Conservation (phyloP, 2,888 invertebrate genomes). For the Hipparchia semele region DNA sequence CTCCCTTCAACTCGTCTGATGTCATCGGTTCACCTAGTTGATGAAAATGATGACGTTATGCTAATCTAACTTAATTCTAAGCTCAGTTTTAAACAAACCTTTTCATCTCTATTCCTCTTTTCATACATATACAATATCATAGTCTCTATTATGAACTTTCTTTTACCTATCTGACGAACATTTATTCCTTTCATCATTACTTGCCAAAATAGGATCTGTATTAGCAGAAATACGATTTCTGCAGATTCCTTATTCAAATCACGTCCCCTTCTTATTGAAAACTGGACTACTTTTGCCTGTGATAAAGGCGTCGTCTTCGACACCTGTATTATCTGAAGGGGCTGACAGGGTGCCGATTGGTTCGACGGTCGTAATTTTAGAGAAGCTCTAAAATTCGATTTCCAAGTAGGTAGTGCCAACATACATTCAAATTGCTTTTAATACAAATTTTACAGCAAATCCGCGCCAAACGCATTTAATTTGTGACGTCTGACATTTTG, state of each 20-base stretch:
- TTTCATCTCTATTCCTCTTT: neutral
- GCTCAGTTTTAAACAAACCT: neutral
- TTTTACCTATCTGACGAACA: neutral
- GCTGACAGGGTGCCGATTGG: constrained; percentile 56
- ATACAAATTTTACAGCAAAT: too few relatives aligned
- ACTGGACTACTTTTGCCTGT: constrained; percentile 23
- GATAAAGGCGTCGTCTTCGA: constrained; percentile 25
- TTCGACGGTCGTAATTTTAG: constrained; percentile 64
- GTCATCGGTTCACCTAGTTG: too few relatives aligned
- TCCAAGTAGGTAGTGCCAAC: neutral
- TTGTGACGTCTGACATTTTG: too few relatives aligned
- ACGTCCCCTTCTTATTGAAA: constrained; percentile 28
- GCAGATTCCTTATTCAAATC: constrained; percentile 20
- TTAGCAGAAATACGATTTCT: constrained; percentile 11
- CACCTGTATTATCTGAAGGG: constrained; percentile 38
- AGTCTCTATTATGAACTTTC: too few relatives aligned
- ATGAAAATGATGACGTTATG: too few relatives aligned
- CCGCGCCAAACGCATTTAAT: too few relatives aligned
- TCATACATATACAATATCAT: too few relatives aligned
- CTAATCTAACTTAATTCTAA: neutral
- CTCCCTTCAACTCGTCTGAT: too few relatives aligned
- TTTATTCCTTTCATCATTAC: neutral
- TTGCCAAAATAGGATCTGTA: constrained; percentile 2
- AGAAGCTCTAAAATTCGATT: constrained; percentile 57
- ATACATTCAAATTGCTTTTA: too few relatives aligned